Conservation (phyloP, 2,113 vertebrate species). For the Xenopus tropicalis region UCB_Xtro_10.0 CM004450.2:102737501-102738000, state of each 20-base stretch:
- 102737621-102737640: too few relatives aligned
- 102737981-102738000: constrained; percentile 67
- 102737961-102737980: constrained; percentile 67
- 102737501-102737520: too few relatives aligned
- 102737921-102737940: constrained; percentile 63
- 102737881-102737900: constrained; percentile 75
- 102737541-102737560: too few relatives aligned
- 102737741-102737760: constrained; percentile 58
- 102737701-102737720: constrained; percentile 52
- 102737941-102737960: constrained; percentile 70
- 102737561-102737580: too few relatives aligned
- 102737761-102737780: constrained; percentile 50
- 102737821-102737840: constrained; percentile 55
- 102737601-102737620: too few relatives aligned
- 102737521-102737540: too few relatives aligned
- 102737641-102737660: too few relatives aligned
- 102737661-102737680: too few relatives aligned
- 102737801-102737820: constrained; percentile 64
- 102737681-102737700: constrained; percentile 2
- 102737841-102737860: constrained; percentile 66
- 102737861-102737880: constrained; percentile 56
- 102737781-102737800: constrained; percentile 56
- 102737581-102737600: too few relatives aligned
- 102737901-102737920: constrained; percentile 73
- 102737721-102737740: constrained; percentile 62